These are phyloP conservation scores for Agelas oroides DNA, from an alignment of 37 sponge, comb jelly and placozoan genomes.

Conservation along the genomic window DNA sequence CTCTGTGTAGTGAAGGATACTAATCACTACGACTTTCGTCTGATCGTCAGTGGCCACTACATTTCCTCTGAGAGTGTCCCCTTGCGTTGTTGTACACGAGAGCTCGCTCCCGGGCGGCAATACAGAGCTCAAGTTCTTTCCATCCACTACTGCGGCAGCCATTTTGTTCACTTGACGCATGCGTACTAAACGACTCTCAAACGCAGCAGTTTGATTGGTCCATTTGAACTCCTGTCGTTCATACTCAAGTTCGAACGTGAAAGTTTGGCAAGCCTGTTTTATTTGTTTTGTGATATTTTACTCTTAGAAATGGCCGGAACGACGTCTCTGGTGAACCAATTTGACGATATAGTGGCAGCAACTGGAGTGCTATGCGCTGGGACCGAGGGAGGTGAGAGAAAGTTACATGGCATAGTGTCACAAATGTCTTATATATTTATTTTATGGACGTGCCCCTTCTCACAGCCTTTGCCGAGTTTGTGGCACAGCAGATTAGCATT, in stretches of 20 bases:
- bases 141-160: not conserved
- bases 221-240: no score
- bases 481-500: slow-evolving; percentile 10
- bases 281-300: no score
- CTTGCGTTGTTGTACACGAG: slow-evolving; percentile 43
- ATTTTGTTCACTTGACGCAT: no score
- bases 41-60: slow-evolving; percentile 47
- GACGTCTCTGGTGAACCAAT: slow-evolving; percentile 39
- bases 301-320: no score
- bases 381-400: slow-evolving; percentile 52
- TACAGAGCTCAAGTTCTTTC: not conserved
- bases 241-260: no score
- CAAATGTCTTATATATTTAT: not conserved
- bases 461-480: slow-evolving; percentile 49
- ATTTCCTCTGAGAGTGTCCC: slow-evolving; percentile 40
- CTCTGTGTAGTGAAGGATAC: no score
- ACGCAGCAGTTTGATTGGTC: no score
- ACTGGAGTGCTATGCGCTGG: slow-evolving; percentile 42
- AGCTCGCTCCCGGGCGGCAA: slow-evolving; percentile 35
- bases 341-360: slow-evolving; percentile 51
- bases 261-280: no score
- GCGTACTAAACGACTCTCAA: no score
- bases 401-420: no score
- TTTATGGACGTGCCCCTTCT: no score
- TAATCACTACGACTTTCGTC: slow-evolving; percentile 17